Conservation (phyloP, 1,140 invertebrate genomes). For the Papilio glaucus region DNA sequence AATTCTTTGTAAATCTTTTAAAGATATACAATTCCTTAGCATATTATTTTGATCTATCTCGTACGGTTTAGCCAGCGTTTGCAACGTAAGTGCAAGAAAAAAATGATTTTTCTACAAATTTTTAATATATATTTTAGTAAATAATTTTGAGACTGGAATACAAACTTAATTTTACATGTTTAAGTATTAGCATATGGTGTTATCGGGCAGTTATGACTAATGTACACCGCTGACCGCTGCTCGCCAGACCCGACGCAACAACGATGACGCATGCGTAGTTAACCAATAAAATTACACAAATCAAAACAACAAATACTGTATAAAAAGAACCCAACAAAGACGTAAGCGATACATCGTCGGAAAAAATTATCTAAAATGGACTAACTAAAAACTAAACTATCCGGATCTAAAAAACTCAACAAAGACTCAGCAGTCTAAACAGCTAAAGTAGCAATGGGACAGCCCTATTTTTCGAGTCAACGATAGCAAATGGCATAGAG, state of each 20-base stretch:
- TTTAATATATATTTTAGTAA: too few relatives aligned
- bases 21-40: too few relatives aligned
- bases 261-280: constrained; percentile 16
- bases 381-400: too few relatives aligned
- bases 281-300: constrained; percentile 15
- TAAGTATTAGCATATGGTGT: constrained; percentile 16
- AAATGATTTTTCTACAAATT: too few relatives aligned
- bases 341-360: too few relatives aligned
- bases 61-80: too few relatives aligned
- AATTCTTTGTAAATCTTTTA: too few relatives aligned
- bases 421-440: background rate
- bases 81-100: too few relatives aligned
- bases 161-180: constrained; percentile 8
- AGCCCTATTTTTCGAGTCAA: background rate
- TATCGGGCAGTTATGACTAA: constrained; percentile 24
- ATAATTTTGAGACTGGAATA: background rate
- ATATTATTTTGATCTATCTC: too few relatives aligned
- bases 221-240: constrained; percentile 4
- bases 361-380: too few relatives aligned
- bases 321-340: background rate
- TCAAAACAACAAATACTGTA: constrained; percentile 17
- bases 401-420: background rate
- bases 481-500: background rate
- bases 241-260: constrained; percentile 12
- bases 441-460: background rate